These are phyloP conservation scores for Xylota segnis DNA, from an alignment of 2,888 invertebrate genomes.

Conservation along the genomic window DNA sequence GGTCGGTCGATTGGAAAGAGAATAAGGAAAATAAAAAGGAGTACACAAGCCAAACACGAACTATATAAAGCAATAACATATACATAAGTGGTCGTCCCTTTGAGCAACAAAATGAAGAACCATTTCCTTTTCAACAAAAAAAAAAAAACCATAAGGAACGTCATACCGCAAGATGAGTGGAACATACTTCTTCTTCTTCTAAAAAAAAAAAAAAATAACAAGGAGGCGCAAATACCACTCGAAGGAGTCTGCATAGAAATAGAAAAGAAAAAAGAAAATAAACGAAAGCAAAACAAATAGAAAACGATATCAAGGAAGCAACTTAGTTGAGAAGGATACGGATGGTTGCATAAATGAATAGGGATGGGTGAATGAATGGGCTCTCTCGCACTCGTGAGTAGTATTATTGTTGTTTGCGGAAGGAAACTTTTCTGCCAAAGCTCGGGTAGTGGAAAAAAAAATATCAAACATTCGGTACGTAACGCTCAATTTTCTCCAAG, in stretches of 20 bases:
- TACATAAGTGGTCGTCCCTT: conserved; percentile 49
- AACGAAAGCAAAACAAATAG: conserved; percentile 37
- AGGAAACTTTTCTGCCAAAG: conserved; percentile 7
- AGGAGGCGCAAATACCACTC: conserved; percentile 26
- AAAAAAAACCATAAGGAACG: background rate
- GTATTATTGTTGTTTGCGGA: conserved; percentile 19
- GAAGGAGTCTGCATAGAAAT: conserved; percentile 7
- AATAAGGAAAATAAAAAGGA: conserved; percentile 1
- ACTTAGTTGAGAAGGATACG: conserved; percentile 7
- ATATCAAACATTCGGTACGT: conserved; percentile 23
- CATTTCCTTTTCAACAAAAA: conserved; percentile 5
- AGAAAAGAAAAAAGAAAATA: background rate
- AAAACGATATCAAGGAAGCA: conserved; percentile 39
- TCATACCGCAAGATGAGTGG: conserved; percentile 30
- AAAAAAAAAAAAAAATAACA: background rate
- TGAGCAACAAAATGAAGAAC: conserved; percentile 53
- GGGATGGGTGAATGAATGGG: conserved; percentile 6
- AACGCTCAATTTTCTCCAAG: conserved; percentile 22
- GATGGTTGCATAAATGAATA: conserved; percentile 18
- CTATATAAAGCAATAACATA: conserved; percentile 58
- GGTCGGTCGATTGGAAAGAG: conserved; percentile 20
- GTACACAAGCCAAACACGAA: background rate
- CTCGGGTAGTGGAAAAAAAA: conserved; percentile 14
- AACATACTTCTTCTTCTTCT: conserved; percentile 21
- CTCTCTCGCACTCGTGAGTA: conserved; percentile 1